Conservation (phyloP, 1,140 invertebrate genomes). For the Macrostomum lignano region DNA sequence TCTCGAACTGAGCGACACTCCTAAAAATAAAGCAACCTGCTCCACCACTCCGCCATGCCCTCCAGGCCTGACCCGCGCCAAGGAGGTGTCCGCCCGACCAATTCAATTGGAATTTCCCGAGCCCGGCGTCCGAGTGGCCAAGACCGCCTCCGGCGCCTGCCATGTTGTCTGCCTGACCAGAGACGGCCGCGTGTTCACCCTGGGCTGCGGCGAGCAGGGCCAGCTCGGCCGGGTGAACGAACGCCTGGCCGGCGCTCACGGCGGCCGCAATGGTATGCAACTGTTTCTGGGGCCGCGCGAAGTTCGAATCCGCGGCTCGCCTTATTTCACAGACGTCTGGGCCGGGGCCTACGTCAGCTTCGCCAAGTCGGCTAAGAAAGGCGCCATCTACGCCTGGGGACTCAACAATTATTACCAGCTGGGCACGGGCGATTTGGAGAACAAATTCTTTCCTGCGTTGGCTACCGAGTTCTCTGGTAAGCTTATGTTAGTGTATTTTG, state of each 20-base stretch:
- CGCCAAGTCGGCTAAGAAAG: constrained; percentile 36
- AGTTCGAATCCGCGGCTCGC: neutral
- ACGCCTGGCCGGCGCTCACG: neutral
- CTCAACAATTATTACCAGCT: constrained; percentile 73
- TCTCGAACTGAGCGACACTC: no score
- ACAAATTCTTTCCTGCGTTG: no score
- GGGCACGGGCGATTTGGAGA: no score
- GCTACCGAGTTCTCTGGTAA: no score
- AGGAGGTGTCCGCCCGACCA: no score
- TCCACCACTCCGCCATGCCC: no score
- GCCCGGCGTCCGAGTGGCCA: constrained; percentile 15
- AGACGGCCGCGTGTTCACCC: constrained; percentile 45
- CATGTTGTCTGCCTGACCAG: constrained; percentile 54
- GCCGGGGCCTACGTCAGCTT: constrained; percentile 55
- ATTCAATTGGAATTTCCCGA: constrained; percentile 10
- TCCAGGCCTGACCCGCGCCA: no score
- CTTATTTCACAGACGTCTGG: constrained; percentile 37
- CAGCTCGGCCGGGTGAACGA: constrained; percentile 45
- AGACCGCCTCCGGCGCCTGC: constrained; percentile 53
- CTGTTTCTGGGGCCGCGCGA: neutral
- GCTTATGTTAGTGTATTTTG: no score
- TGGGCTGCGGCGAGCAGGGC: constrained; percentile 65
- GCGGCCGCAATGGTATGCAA: constrained; percentile 1
- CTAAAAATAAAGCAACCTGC: no score
- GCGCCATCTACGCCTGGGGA: constrained; percentile 52